Base-by-base conservation (phyloP, 1,140 invertebrate species). In the Magallana angulata region DNA sequence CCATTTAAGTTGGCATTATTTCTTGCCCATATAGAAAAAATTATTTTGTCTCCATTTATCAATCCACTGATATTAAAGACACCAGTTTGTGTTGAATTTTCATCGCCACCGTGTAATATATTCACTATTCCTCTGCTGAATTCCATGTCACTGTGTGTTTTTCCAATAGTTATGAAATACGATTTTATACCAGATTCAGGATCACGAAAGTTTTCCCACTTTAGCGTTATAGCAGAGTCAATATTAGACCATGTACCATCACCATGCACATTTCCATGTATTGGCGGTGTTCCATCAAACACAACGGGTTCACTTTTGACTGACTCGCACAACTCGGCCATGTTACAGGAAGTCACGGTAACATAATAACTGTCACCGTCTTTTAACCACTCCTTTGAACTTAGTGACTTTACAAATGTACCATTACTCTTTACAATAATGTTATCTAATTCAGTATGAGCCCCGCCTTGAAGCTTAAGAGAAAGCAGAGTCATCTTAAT, bases 311-410 rank as follows among this genome's bases (percentile, higher is more conserved):
- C 81, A 58, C 85, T 88, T 9, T 71, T n/a, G 48, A 81, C 62
- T 24, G 85, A 82, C 7, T 87, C 58, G 86, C 92, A 93, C 11
- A 92, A 86, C n/a, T 81, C 89, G 6, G 91, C 92, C 24, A 86
- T 87, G 68, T 93, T 93, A 83, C 92, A 93, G 7, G 89, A 89
- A 0, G 90, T 90, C 24, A 93, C 90, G 12, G 59, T n/a, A 7
- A 86, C 84, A 71, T 80, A 86, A 76, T 93, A 92, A 4, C 18
- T 62, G 62, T 91, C 90, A 6, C 92, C 92, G 80, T 88, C 76
- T 60, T 71, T 24, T 1, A 92, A 84, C 62, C 88, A 82, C 16
- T 90, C 59, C 56, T 84, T 59, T n/a, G 87, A 58, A 24, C 59
- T 36, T 24, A 90, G 84, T 11, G 36, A 18, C 12, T 89, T 18